phyloP scores from a whole-genome alignment of 2,797 vertebrate genomes.

The Myripristis murdjan region DNA sequence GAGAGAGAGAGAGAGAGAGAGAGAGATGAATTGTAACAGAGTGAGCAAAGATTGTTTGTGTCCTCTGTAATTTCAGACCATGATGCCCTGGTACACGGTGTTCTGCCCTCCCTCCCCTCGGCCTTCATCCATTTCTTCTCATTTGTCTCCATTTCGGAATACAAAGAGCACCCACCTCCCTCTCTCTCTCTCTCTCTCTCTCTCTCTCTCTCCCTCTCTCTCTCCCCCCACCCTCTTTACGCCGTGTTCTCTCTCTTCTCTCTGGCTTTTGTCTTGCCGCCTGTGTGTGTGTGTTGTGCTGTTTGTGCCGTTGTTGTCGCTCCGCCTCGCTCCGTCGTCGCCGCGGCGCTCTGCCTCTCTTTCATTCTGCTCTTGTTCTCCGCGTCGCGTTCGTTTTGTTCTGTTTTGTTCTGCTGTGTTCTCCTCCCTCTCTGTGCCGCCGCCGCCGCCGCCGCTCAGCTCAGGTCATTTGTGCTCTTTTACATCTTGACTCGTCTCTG shows the following conservation, averaged over 20 bases:
- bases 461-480: too few relatives aligned
- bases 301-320: neutral
- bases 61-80: conserved; percentile 64
- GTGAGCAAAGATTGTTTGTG: conserved; percentile 38
- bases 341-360: neutral
- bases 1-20: conserved; percentile 21
- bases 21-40: conserved; percentile 46
- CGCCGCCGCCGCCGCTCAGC: too few relatives aligned
- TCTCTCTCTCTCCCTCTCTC: conserved; percentile 11
- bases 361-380: neutral
- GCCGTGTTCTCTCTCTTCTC: too few relatives aligned
- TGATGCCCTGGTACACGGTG: conserved; percentile 60
- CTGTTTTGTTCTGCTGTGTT: neutral
- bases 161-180: conserved; percentile 30
- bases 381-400: neutral
- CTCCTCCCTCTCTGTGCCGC: neutral
- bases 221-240: too few relatives aligned
- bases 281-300: too few relatives aligned
- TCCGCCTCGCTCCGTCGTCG: neutral
- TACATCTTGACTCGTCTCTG: too few relatives aligned
- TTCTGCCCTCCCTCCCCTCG: conserved; percentile 47
- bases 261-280: too few relatives aligned
- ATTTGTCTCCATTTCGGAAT: conserved; percentile 53
- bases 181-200: neutral
- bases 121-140: conserved; percentile 50